phyloP scores from a whole-genome alignment of 1,140 invertebrate species.

The Holotrichia oblita region DNA sequence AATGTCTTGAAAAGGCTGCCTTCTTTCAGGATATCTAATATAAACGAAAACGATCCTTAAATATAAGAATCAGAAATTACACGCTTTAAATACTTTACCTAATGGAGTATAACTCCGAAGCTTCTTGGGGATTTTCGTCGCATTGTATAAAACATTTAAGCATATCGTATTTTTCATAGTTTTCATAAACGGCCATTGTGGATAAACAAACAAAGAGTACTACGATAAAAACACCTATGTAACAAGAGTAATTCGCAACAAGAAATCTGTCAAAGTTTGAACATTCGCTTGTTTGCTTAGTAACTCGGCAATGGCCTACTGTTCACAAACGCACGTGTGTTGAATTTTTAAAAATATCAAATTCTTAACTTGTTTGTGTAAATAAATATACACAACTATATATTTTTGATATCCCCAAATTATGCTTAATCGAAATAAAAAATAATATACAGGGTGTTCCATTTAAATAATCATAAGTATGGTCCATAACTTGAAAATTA shows the following conservation, averaged over 20 bases:
- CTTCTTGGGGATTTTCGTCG: background rate
- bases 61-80: background rate
- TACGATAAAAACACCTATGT: background rate
- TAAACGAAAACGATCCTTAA: constrained; percentile 32
- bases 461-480: no score
- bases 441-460: no score
- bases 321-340: background rate
- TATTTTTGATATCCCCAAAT: no score
- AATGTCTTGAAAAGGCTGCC: background rate
- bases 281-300: constrained; percentile 14
- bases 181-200: no score
- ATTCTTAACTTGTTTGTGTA: background rate
- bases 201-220: background rate
- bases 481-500: no score
- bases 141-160: no score
- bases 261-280: constrained; percentile 1
- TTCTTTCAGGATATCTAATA: constrained; percentile 24
- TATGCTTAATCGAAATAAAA: no score
- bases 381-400: constrained; percentile 7
- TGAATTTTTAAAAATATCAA: constrained; percentile 22
- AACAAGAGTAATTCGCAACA: background rate
- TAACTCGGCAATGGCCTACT: constrained; percentile 2
- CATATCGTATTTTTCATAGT: no score
- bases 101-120: background rate
- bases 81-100: background rate